These are phyloP conservation scores for Choloepus didactylus DNA, from an alignment of 2,797 vertebrate species.

Conservation along the genomic window DNA sequence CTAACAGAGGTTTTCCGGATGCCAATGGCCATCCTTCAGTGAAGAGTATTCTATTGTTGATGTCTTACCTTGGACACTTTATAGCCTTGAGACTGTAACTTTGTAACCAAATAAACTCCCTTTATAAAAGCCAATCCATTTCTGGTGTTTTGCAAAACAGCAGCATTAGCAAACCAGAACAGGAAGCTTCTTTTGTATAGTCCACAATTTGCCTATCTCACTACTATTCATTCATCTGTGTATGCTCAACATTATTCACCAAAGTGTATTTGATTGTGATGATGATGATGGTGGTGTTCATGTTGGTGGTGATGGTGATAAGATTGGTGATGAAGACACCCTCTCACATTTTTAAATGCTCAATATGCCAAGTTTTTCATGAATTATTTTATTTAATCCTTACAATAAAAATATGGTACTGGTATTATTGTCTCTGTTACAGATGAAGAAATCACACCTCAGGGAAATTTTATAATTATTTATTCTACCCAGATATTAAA, in stretches of 20 bases:
- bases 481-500: neutral
- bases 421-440: neutral
- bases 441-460: neutral
- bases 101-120: no score
- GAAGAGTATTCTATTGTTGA: no score
- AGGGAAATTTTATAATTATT: neutral
- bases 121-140: no score
- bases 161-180: neutral
- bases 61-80: no score
- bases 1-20: no score
- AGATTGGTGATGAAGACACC: neutral
- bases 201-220: neutral
- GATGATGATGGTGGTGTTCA: neutral
- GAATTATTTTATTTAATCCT: neutral
- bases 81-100: no score
- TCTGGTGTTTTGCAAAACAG: no score
- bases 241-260: neutral
- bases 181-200: neutral
- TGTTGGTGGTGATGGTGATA: neutral
- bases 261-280: neutral
- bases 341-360: neutral
- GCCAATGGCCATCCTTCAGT: no score
- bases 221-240: neutral
- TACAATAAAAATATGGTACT: neutral
- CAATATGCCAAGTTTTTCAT: conserved; percentile 10